phyloP scores from a whole-genome alignment of 2,797 vertebrate genomes.

The Garrulus glandarius region DNA sequence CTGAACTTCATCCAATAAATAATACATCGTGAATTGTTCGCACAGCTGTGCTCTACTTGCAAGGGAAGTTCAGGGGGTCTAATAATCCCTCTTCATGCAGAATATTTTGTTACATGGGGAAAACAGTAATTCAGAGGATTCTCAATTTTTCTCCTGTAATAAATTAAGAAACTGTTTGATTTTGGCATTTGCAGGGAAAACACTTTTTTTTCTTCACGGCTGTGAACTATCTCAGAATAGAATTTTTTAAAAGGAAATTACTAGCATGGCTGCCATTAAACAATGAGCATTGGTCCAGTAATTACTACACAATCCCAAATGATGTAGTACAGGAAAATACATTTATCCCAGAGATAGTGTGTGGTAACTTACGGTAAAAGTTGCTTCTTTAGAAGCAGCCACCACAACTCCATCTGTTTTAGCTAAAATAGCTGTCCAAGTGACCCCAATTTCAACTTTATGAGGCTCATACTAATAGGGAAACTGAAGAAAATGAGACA shows the following conservation, averaged over 20 bases:
- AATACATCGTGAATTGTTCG: neutral
- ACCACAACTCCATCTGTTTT: conserved; percentile 65
- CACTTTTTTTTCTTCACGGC: neutral
- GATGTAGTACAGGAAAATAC: neutral
- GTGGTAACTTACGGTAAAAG: conserved; percentile 29
- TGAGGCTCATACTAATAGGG: conserved; percentile 61
- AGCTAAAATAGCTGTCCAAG: conserved; percentile 64
- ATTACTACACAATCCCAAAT: conserved; percentile 10
- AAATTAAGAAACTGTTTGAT: conserved; percentile 18
- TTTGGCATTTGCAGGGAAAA: neutral
- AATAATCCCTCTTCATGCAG: conserved; percentile 4
- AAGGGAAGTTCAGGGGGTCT: conserved; percentile 35
- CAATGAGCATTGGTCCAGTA: neutral
- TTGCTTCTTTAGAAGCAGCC: conserved; percentile 55
- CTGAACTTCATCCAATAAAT: conserved; percentile 41
- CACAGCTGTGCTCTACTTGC: conserved; percentile 41
- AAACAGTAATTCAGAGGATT: neutral
- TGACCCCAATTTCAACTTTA: conserved; percentile 72
- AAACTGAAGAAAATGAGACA: conserved; percentile 64
- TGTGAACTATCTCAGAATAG: neutral
- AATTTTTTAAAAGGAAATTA: neutral
- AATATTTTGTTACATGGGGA: conserved; percentile 42
- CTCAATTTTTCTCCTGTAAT: neutral
- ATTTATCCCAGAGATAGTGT: conserved; percentile 36
- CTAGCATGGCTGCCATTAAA: neutral